Base-by-base conservation (phyloP, 1,140 invertebrate genomes). In the Callitettix versicolor region DNA sequence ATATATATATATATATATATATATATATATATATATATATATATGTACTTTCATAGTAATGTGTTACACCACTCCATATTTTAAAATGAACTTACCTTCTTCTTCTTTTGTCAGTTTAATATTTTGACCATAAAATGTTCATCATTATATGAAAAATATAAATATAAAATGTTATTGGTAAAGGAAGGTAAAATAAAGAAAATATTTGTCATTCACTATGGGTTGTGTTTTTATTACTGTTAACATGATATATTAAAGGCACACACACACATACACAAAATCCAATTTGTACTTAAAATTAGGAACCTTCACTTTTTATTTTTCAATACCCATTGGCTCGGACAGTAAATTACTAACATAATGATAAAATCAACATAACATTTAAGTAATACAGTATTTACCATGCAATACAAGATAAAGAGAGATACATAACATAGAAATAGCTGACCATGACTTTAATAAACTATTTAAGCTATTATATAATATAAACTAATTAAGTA, bases 261-360 rank as follows among this genome's bases (percentile, higher is more conserved):
- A 60, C 59, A 60, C 58, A 57, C 59, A 60, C 59, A 58, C 59
- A 58, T 55, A 60, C 56, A 57, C 59, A 55, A 58, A 60, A 60
- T 60, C 46, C 56, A 60, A 57, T 60, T 58, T 60, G 54, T 60
- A 60, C 59, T 60, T 60, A 60, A 60, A 60, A 56, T 58, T 60
- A 58, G 56, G 59, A 58, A 60, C 56, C 59, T 56, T 60, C 55
- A 58, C 59, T 60, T 60, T 57, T 60, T 55, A 57, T 60, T 60
- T 30, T 57, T 57, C 24, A 41, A 57, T 60, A 57, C 53, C 54
- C 55, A 60, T 57, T 60, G 59, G 59, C 59, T 60, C 59, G 59
- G 59, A 60, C 47, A 59, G 55, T 57, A 55, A 60, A 60, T 26
- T 53, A 59, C 56, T 59, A 59, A 46, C 53, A 53, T 50, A 43